A percentile compares a stretch with the other conserved stretches of the same genome.
Conservation (phyloP, 2,888 invertebrate species). For the Andrena camellia region DNA sequence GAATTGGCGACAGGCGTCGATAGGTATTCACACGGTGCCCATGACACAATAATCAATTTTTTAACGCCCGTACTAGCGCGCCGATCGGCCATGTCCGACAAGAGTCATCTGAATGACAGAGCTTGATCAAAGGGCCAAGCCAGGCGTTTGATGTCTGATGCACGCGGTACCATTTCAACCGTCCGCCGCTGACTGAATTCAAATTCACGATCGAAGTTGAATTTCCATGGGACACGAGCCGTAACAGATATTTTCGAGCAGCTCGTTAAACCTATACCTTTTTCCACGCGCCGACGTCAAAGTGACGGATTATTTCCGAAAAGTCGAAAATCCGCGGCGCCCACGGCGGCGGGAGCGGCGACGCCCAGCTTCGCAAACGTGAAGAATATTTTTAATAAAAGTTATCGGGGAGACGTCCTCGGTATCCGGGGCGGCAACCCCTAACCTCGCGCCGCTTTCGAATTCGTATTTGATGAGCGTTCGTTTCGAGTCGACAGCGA, state of each 20-base stretch:
- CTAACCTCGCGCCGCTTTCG: constrained; percentile 3
- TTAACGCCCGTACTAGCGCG: constrained; percentile 57
- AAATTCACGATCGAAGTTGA: constrained; percentile 67
- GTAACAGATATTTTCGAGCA: constrained; percentile 57
- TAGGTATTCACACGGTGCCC: constrained; percentile 63
- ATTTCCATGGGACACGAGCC: constrained; percentile 68
- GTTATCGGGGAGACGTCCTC: constrained; percentile 14
- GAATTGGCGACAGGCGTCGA: constrained; percentile 42
- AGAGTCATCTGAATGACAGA: constrained; percentile 84
- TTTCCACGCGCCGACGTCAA: not conserved
- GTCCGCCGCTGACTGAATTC: constrained; percentile 66
- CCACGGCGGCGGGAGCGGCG: not conserved
- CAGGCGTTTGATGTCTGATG: constrained; percentile 84
- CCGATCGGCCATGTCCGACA: constrained; percentile 75
- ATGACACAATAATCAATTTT: constrained; percentile 74
- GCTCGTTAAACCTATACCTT: constrained; percentile 25
- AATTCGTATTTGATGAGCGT: constrained; percentile 80
- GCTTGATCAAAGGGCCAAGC: constrained; percentile 83
- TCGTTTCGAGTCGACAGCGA: constrained; percentile 75
- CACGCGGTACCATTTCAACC: constrained; percentile 80
- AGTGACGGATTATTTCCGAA: not conserved
- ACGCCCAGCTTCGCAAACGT: not conserved
- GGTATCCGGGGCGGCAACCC: constrained; percentile 27
- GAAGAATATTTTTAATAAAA: constrained; percentile 43
- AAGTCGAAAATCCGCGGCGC: not conserved